These are phyloP conservation scores for Drosophila athabasca DNA, from an alignment of 1,140 invertebrate genomes.

Conservation along the genomic window DNA sequence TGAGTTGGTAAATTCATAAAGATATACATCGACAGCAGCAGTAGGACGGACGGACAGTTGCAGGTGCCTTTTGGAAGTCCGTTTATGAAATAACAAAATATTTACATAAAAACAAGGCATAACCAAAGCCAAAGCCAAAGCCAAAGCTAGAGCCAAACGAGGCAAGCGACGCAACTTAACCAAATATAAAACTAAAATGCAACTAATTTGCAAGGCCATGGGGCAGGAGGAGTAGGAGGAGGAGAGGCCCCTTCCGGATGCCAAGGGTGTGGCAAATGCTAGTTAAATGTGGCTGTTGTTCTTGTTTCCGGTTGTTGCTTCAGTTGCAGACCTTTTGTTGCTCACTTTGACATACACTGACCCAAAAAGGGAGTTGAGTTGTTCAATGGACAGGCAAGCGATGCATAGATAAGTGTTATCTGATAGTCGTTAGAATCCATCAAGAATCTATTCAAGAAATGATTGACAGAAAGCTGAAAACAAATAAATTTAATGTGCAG, in stretches of 20 bases:
- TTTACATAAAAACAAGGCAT: neutral
- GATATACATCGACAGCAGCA: slow-evolving; percentile 8
- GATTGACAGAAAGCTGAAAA: too few species aligned
- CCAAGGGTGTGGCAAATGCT: slow-evolving; percentile 23
- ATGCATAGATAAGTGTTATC: too few species aligned
- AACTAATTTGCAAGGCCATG: slow-evolving; percentile 62
- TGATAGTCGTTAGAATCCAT: too few species aligned
- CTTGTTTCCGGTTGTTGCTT: slow-evolving; percentile 19
- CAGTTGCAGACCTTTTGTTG: slow-evolving; percentile 32
- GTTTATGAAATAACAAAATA: slow-evolving; percentile 31
- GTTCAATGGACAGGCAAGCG: neutral
- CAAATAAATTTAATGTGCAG: neutral
- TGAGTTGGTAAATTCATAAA: slow-evolving; percentile 46
- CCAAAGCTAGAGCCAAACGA: slow-evolving; percentile 18
- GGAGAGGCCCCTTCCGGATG: neutral
- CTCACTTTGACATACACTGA: slow-evolving; percentile 47
- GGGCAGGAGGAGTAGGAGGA: slow-evolving; percentile 1
- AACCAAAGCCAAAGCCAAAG: slow-evolving; percentile 7
- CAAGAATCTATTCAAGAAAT: too few species aligned
- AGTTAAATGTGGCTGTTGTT: slow-evolving; percentile 22
- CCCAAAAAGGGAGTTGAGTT: neutral
- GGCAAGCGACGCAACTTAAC: slow-evolving; percentile 37
- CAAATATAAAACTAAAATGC: slow-evolving; percentile 67
- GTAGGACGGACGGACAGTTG: neutral
- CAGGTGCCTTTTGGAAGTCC: slow-evolving; percentile 9